phyloP scores from a whole-genome alignment of 2,888 invertebrate genomes.

The Hoplodrina ambigua region DNA sequence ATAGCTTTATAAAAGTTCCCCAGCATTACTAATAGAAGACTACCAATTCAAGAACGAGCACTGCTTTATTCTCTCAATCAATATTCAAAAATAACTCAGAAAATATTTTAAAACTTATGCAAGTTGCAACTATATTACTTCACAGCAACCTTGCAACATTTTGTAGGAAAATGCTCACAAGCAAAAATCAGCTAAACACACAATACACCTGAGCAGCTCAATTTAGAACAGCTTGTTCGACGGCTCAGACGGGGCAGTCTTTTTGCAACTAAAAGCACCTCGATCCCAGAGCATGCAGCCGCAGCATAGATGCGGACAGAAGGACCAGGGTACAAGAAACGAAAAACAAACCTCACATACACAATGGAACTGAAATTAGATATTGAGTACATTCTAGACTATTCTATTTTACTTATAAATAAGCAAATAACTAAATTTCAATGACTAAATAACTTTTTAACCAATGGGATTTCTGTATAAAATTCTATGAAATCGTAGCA shows the following conservation, averaged over 20 bases:
- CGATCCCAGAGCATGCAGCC: slow-evolving; percentile 27
- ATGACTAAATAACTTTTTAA: not conserved
- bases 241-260: slow-evolving; percentile 44
- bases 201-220: slow-evolving; percentile 61
- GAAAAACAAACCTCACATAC: not conserved
- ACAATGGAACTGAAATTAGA: no score
- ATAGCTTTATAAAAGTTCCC: no score
- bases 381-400: accelerated
- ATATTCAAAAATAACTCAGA: not conserved
- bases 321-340: not conserved
- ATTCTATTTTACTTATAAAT: not conserved
- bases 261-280: slow-evolving; percentile 54
- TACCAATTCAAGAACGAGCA: not conserved
- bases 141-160: slow-evolving; percentile 25
- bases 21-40: no score
- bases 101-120: slow-evolving; percentile 18
- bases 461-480: slow-evolving; percentile 37
- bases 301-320: slow-evolving; percentile 11
- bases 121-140: slow-evolving; percentile 28
- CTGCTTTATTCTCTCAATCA: not conserved
- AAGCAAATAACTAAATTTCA: not conserved
- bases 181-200: slow-evolving; percentile 59
- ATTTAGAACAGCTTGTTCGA: slow-evolving; percentile 59
- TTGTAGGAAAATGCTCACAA: slow-evolving; percentile 43
- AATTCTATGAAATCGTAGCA: slow-evolving; percentile 34